Evolutionary conservation across 1,140 invertebrate genomes (phyloP).

Genomic region (Bombus superbus): DNA sequence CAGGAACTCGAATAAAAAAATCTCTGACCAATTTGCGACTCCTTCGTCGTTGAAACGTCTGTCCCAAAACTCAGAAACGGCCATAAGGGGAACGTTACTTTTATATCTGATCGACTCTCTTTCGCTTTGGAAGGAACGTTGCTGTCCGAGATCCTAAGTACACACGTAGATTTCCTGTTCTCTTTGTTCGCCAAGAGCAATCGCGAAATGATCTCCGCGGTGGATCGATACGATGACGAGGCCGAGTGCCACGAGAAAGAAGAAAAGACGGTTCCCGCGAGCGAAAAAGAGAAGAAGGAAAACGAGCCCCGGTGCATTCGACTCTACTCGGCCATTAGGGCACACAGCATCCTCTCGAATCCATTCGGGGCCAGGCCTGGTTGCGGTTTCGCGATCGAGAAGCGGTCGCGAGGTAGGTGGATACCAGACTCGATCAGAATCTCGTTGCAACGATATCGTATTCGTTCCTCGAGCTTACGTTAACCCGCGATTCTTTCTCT

Average conservation of each 20-base stretch:
- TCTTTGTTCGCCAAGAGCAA: conserved; percentile 15
- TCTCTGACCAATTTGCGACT: neutral
- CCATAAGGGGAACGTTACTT: neutral
- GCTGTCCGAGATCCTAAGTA: conserved; percentile 18
- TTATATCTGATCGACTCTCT: neutral
- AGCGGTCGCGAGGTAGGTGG: conserved; percentile 51
- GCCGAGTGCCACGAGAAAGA: neutral
- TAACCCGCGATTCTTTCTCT: conserved; percentile 30
- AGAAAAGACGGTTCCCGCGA: neutral
- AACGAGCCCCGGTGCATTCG: conserved; percentile 1
- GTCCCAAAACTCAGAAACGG: neutral
- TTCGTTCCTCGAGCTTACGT: conserved; percentile 46
- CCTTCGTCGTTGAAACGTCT: neutral
- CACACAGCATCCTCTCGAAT: conserved; percentile 45
- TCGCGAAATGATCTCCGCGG: conserved; percentile 20
- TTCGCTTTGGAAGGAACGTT: neutral
- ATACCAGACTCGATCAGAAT: conserved; percentile 33
- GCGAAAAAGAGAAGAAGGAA: neutral
- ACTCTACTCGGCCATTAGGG: conserved; percentile 65
- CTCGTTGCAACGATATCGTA: conserved; percentile 67
- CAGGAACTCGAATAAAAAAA: neutral
- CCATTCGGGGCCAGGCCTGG: conserved; percentile 31
- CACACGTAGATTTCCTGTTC: neutral
- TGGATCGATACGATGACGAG: conserved; percentile 1
- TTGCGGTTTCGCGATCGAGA: conserved; percentile 72